Evolutionary conservation across 2,888 invertebrate genomes (phyloP), one percentile per base, ranked within the genome.

Genomic region (Athalia circularis): DNA sequence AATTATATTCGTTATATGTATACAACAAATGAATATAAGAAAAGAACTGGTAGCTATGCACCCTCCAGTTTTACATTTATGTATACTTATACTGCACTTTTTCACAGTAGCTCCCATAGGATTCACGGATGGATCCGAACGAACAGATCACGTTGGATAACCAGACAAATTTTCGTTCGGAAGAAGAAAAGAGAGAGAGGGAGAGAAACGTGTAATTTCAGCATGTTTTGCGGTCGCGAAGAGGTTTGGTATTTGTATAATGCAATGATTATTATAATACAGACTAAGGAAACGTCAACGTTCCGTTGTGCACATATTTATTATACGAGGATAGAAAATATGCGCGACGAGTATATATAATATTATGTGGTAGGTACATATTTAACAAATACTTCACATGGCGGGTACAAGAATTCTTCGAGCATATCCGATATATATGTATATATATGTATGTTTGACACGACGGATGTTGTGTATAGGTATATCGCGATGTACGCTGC

Each of bases 91-190:
- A 29, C 29, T 29, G 29, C 29, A 29, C 29, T 29, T 1, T 29
- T 29, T 29, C 29, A 29, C 29, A 29, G 29, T 29, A 29, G n/a
- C 11, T 54, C 45, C 59, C 13, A 7, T 4, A 8, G n/a, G 70
- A 47, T 47, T 72, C 59, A n/a, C n/a, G n/a, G 45, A 47, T 45
- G 45, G 52, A 72, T 72, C 57, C 72, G 59, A 59, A 43, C 72
- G 72, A 72, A 29, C 29, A 29, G 72, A 72, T 72, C 72, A 5
- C 11, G 47, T 47, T 5, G 72, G 72, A 72, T 59, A 59, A 72
- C 52, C 13, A 45, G 57, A 13, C 13, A 7, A 72, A 59, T 72
- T 45, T 29, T 29, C 29, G 29, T 29, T 29, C 2, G 54, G 54
- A 54, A 54, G 0, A 54, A 4, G 7, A 29, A 29, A 29, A 29